Evolutionary conservation across 2,797 vertebrate species (phyloP).

Genomic region (Pelodytes ibericus): DNA sequence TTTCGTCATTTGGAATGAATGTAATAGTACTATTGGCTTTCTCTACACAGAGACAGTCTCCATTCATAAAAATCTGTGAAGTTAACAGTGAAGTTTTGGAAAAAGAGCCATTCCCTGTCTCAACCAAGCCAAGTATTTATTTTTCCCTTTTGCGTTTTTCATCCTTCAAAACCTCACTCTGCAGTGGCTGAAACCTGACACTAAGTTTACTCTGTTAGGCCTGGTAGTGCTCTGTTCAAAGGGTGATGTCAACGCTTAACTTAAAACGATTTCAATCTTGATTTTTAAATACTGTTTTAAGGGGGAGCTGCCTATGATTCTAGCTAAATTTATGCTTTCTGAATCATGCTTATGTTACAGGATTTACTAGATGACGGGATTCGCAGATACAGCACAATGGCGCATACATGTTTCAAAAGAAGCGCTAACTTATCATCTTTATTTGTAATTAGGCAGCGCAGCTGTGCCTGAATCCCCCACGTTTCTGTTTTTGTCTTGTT

Average conservation of each 20-base stretch:
- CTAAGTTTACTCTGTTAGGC: conserved; percentile 2
- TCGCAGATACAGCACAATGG: neutral
- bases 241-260: conserved; percentile 35
- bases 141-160: conserved; percentile 6
- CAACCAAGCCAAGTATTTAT: neutral
- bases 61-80: no score
- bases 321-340: conserved; percentile 36
- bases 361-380: conserved; percentile 12
- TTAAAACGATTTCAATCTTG: conserved; percentile 33
- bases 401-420: conserved; percentile 13
- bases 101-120: conserved; percentile 13
- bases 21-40: no score
- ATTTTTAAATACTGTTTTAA: conserved; percentile 32
- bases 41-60: no score
- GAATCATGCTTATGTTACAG: conserved; percentile 40
- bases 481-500: neutral
- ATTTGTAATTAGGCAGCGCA: conserved; percentile 10
- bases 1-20: no score
- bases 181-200: conserved; percentile 17
- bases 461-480: neutral
- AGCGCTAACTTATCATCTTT: conserved; percentile 25
- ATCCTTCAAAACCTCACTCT: neutral
- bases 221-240: conserved; percentile 3
- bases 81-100: conserved; percentile 17
- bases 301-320: conserved; percentile 22